Base-by-base conservation (phyloP, 2,113 vertebrate species). In the Myotis yumanensis region DNA sequence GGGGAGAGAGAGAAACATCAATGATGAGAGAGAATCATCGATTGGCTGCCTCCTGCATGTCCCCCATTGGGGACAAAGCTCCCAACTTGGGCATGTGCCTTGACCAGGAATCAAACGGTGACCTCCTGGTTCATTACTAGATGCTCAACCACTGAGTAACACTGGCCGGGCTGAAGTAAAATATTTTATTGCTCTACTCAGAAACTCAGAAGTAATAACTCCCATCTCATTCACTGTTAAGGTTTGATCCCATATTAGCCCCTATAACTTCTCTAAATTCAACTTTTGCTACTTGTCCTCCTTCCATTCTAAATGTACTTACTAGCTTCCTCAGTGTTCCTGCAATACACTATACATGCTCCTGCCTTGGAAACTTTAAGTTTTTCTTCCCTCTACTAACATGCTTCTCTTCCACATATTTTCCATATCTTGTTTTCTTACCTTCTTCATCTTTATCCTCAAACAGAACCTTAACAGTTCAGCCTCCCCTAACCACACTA, bases 261-360 rank as follows among this genome's bases (percentile, higher is more conserved):
- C 46, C 12, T 25, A 54, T 40, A 35, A 69, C 28, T 40, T 40
- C 46, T 54, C 23, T 90, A 28, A 84, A 62, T 77, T 54, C 1
- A 91, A 37, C 4, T 48, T 6, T 54, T 54, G 18, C 20, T n/a
- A 28, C 10, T 10, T 7, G 75, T 11, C 10, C 12, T 57, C 5
- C 11, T 32, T 66, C 35, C 54, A 20, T 17, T 30, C 7, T 32
- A 62, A 25, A 7, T 40, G 8, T 3, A 22, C 4, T 25, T 4
- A 22, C 3, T 25, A 5, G 20, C 15, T 46, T 86, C 0, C 1
- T 46, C 40, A 11, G 23, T 32, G 11, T n/a, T 37, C 9, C 28
- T 57, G 0, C 4, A 72, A 6, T 5, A 40, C 4, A 7, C 7
- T 15, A 4, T 11, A 35, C 4, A 51, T 3, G 14, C 0, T 3